Percentiles rank a stretch among this genome's conserved stretches.
Evolutionary conservation across 1,140 invertebrate genomes (phyloP).

Genomic region (Calliphora vicina): DNA sequence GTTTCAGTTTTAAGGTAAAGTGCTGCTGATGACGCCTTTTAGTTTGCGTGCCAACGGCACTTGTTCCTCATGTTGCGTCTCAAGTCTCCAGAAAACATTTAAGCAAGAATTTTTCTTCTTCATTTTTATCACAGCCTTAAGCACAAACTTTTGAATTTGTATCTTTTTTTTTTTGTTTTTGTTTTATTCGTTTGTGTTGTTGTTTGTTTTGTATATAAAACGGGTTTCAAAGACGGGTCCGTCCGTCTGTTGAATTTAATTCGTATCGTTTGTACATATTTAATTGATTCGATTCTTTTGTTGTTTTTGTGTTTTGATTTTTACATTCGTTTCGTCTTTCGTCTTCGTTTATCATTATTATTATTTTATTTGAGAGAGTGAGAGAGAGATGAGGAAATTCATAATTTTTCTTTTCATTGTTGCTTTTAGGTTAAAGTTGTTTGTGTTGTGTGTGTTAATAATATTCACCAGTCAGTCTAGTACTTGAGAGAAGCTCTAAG

Average conservation of each 20-base stretch:
- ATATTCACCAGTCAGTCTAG: conserved; percentile 18
- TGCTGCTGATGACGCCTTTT: conserved; percentile 31
- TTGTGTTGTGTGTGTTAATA: not conserved
- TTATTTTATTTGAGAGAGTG: not conserved
- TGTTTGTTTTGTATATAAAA: not conserved
- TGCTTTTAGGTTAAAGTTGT: not conserved
- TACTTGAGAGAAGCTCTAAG: conserved; percentile 19
- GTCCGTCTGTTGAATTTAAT: conserved; percentile 9
- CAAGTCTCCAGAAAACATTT: not conserved
- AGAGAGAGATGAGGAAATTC: too few species aligned
- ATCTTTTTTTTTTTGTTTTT: not conserved
- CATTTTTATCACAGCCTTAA: conserved; percentile 26
- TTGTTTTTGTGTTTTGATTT: conserved; percentile 15
- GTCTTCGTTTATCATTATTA: not conserved
- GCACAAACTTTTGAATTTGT: conserved; percentile 26
- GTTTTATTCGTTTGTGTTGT: not conserved
- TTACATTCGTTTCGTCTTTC: not conserved
- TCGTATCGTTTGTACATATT: conserved; percentile 25
- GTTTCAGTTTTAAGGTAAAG: not conserved
- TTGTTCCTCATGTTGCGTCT: not conserved
- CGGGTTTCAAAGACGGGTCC: not conserved
- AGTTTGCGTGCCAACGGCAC: conserved; percentile 6
- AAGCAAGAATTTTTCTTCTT: conserved; percentile 28
- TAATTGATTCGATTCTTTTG: conserved; percentile 28
- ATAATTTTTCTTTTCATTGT: not conserved